Base-by-base conservation (phyloP, 35 echinoderm and acorn worm genomes). In the Apostichopus parvimensis region DNA sequence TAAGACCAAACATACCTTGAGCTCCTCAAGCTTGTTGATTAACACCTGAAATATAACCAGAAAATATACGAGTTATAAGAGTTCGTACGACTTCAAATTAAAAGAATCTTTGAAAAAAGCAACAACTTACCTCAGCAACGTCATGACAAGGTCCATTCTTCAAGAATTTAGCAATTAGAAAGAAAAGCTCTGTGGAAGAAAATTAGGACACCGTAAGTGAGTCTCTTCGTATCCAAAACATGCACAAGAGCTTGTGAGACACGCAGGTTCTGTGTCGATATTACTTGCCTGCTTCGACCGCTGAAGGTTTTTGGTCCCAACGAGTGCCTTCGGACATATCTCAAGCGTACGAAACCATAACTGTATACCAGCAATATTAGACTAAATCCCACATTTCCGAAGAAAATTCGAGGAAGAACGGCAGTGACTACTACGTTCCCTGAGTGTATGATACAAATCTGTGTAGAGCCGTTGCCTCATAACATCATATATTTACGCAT, bases 111-210 rank as follows among this genome's bases (percentile, higher is more conserved):
- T 61, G 14, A 87, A 66, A 87, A 59, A 66, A 8, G 52, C 13
- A 82, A 18, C 86, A 79, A 92, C 65, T 96, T 92, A 99, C 97
- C 95, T 99, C 92, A 54, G 97, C 93, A 88, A 95, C 77, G 54
- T 94, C 92, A 34, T 94, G 88, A 56, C 94, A 99, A 86, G 97
- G 97, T 57, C 97, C 97, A 93, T 78, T 83, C 52, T 86, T 90
- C 14, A 98, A 93, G 77, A 98, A 98, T 98, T 98, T 98, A 76
- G 76, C 79, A 71, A 98, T 92, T 22, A 98, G 92, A 83, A 94
- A 95, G 97, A 93, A 95, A 84, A 98, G 93, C 92, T 98, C 97
- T 98, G 97, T 87, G 65, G 77, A 92, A 71, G 92, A 98, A 90
- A 93, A 91, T 53, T 91, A 91, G 89, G 89, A 91, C 73, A 68